A percentile compares a stretch with the other conserved stretches of the same genome.
Evolutionary conservation across 2,797 vertebrate species (phyloP).

Genomic region (Myotis pilosus): DNA sequence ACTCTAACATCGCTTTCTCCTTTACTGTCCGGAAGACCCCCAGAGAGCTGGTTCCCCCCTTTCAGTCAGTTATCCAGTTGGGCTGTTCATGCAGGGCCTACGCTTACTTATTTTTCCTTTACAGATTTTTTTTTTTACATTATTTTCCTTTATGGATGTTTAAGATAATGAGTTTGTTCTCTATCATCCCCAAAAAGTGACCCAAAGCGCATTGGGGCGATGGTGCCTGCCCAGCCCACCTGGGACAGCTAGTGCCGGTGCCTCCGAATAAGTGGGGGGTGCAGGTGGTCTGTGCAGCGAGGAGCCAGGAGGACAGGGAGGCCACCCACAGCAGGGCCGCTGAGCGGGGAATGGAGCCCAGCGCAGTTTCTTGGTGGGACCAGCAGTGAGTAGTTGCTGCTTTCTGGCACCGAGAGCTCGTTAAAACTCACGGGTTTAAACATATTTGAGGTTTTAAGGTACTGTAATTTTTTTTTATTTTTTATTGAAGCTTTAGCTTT

Average conservation of each 20-base stretch:
- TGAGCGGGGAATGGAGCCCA: background rate
- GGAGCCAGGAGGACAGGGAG: background rate
- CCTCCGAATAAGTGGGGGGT: background rate
- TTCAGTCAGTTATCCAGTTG: background rate
- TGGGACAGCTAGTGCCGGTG: background rate
- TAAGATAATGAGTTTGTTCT: background rate
- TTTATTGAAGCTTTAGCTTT: background rate
- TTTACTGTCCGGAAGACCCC: background rate
- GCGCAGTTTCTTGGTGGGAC: background rate
- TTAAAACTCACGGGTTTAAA: too few species aligned
- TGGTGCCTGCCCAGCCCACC: background rate
- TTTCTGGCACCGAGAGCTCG: background rate
- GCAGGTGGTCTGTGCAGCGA: background rate
- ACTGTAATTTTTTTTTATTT: background rate
- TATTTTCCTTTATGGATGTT: background rate
- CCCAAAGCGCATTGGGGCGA: background rate
- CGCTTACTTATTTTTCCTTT: background rate
- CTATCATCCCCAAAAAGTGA: background rate
- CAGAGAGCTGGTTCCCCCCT: background rate
- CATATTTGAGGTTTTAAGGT: accelerated
- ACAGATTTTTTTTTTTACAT: background rate
- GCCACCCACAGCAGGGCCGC: background rate
- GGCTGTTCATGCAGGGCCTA: background rate
- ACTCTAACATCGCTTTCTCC: background rate
- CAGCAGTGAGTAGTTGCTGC: background rate